Conservation (phyloP, 2,888 invertebrate genomes). For the Chromoteleia sp. region DNA sequence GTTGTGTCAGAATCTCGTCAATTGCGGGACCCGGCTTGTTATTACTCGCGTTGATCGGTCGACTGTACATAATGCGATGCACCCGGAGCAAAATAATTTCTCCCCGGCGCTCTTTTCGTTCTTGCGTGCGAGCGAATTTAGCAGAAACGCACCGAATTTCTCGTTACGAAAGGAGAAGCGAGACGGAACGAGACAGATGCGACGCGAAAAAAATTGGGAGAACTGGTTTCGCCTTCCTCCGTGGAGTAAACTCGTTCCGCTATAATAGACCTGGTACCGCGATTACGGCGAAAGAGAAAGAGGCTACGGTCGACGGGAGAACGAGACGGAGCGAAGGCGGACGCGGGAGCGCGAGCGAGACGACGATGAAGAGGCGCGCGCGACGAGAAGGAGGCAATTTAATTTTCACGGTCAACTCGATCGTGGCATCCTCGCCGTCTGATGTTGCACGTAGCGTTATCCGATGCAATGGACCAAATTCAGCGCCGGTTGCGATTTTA, state of each 20-base stretch:
- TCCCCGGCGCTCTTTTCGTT: background rate
- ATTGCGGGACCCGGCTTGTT: background rate
- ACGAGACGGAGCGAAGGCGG: conserved; percentile 14
- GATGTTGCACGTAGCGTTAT: conserved; percentile 34
- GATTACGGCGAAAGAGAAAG: conserved; percentile 45
- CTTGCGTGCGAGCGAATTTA: conserved; percentile 28
- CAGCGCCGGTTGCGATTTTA: conserved; percentile 36
- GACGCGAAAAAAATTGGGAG: conserved; percentile 70
- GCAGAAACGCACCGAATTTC: conserved; percentile 33
- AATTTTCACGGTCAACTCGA: conserved; percentile 71
- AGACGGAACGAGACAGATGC: conserved; percentile 40
- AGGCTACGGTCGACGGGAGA: background rate
- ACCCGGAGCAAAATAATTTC: conserved; percentile 28
- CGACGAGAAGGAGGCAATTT: conserved; percentile 67
- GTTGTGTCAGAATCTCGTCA: background rate
- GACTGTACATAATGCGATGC: background rate
- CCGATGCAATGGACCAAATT: conserved; percentile 34
- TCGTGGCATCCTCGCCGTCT: conserved; percentile 50
- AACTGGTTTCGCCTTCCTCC: conserved; percentile 77
- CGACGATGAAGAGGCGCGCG: background rate
- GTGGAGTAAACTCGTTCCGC: conserved; percentile 76
- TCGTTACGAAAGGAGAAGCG: conserved; percentile 36
- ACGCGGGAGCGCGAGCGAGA: too few species aligned
- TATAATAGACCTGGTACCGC: conserved; percentile 73
- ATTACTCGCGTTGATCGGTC: too few species aligned